Conservation (phyloP, 2,797 vertebrate species). For the Eurystomus glaucurus region DNA sequence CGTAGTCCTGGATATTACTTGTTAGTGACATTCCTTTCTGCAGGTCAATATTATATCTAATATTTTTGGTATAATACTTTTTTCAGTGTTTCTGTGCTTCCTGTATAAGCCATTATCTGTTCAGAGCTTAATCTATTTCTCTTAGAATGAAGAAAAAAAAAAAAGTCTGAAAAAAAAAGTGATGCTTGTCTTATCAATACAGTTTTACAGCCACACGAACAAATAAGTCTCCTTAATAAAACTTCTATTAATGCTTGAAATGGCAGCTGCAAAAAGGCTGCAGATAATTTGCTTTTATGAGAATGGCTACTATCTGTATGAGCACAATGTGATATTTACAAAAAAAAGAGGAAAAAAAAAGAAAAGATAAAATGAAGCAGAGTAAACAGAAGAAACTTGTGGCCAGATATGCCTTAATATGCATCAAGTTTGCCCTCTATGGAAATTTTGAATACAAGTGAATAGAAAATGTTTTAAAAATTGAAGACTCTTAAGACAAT, state of each 20-base stretch:
- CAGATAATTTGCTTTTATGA: background rate
- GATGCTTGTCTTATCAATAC: background rate
- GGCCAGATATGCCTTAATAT: background rate
- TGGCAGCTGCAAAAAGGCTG: background rate
- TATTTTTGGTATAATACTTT: background rate
- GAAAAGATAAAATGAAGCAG: background rate
- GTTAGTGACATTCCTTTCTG: background rate
- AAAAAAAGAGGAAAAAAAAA: no score
- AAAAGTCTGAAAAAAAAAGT: background rate
- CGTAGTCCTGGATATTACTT: fast-evolving
- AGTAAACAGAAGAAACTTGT: background rate
- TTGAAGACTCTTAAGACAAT: background rate
- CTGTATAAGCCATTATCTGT: background rate
- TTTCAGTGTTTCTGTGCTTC: background rate
- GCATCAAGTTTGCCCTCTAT: background rate
- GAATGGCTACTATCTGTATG: background rate
- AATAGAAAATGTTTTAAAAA: background rate
- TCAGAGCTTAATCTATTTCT: conserved; percentile 1
- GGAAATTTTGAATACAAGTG: background rate
- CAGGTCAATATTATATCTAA: background rate
- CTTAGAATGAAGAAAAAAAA: background rate
- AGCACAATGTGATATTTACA: background rate
- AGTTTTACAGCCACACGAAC: background rate
- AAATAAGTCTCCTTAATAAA: background rate
- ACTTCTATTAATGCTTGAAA: background rate